Evolutionary conservation across 2,888 invertebrate genomes (phyloP).

Genomic region (Miltochrista miniata): DNA sequence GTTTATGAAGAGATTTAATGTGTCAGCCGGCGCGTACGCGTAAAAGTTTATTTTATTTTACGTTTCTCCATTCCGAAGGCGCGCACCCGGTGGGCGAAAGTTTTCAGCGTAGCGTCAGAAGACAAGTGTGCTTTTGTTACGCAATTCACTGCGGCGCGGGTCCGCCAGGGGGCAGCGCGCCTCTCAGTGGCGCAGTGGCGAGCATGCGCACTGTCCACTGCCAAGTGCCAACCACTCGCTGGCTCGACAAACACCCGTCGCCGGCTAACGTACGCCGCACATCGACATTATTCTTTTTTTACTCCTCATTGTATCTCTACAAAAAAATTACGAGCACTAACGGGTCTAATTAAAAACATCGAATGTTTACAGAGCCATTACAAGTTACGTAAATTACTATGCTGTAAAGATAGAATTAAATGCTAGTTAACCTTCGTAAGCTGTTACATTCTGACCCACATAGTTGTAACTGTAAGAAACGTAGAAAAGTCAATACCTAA

Average conservation of each 20-base stretch:
- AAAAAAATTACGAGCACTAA: constrained; percentile 18
- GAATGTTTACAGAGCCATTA: not conserved
- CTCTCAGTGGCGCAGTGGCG: constrained; percentile 80
- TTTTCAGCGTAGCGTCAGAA: constrained; percentile 73
- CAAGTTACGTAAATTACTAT: not conserved
- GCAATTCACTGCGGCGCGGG: constrained; percentile 78
- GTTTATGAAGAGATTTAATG: constrained; percentile 33
- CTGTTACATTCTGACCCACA: constrained; percentile 40
- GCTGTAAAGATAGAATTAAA: constrained; percentile 12
- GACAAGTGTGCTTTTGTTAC: constrained; percentile 80
- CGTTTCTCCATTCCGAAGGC: constrained; percentile 67
- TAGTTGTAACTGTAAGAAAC: constrained; percentile 29
- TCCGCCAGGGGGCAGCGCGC: constrained; percentile 80
- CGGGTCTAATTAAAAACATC: constrained; percentile 28
- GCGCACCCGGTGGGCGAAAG: constrained; percentile 72
- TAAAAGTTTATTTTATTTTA: constrained; percentile 73
- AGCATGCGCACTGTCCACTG: constrained; percentile 70
- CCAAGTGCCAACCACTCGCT: constrained; percentile 5
- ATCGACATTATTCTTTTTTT: constrained; percentile 55
- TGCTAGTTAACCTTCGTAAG: constrained; percentile 21
- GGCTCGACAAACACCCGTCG: constrained; percentile 19
- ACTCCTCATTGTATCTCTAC: constrained; percentile 37
- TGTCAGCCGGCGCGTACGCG: constrained; percentile 58
- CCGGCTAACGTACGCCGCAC: constrained; percentile 29
- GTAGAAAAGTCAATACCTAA: constrained; percentile 67